Percentiles rank a stretch among this genome's conserved stretches.
Evolutionary conservation across 2,113 vertebrate genomes (phyloP).

Genomic region (Sinocyclocheilus rhinocerous): DNA sequence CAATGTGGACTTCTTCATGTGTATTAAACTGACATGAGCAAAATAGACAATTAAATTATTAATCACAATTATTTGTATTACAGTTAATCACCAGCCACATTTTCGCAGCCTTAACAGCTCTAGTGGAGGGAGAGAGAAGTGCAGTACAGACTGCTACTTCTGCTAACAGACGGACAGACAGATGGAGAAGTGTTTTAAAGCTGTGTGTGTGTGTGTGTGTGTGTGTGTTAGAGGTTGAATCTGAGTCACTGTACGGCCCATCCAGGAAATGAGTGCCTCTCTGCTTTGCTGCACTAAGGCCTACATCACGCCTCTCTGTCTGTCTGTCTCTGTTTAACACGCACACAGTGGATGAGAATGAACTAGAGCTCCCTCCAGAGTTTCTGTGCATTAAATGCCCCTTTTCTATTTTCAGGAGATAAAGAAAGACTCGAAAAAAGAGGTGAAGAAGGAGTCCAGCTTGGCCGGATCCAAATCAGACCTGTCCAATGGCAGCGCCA

Average conservation of each 20-base stretch:
- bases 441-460: conserved; percentile 86
- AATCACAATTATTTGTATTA: background rate
- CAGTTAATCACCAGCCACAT: background rate
- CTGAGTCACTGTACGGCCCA: conserved; percentile 25
- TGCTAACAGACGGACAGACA: conserved; percentile 26
- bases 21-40: background rate
- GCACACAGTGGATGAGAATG: background rate
- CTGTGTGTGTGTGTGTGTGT: conserved; percentile 46
- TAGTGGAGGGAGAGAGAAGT: background rate
- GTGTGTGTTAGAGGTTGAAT: conserved; percentile 34
- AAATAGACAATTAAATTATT: background rate
- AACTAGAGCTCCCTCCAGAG: conserved; percentile 19
- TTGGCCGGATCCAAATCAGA: conserved; percentile 80
- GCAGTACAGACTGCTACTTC: background rate
- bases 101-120: background rate
- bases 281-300: conserved; percentile 4
- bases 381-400: background rate
- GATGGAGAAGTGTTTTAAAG: conserved; percentile 43
- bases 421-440: conserved; percentile 97
- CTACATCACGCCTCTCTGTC: conserved; percentile 14
- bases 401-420: conserved; percentile 80
- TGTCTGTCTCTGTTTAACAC: background rate
- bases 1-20: background rate
- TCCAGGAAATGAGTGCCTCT: conserved; percentile 39
- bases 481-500: conserved; percentile 86